Conservation (phyloP, 2,797 vertebrate genomes). For the Oreortyx pictus region DNA sequence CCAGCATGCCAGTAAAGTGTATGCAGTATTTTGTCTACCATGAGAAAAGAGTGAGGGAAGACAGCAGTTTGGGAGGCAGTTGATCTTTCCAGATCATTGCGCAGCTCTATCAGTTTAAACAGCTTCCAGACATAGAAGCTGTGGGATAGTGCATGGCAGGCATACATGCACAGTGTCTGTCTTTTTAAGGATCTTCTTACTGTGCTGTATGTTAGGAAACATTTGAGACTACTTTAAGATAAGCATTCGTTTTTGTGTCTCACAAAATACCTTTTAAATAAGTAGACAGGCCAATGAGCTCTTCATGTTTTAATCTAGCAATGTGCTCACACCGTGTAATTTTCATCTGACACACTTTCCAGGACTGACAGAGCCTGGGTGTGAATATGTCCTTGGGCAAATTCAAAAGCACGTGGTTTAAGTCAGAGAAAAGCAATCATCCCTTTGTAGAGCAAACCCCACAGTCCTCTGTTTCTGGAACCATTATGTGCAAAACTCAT, state of each 20-base stretch:
- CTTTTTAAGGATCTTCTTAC: background rate
- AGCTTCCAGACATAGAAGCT: background rate
- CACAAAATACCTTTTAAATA: conserved; percentile 21
- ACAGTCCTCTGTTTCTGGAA: background rate
- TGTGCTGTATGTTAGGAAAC: background rate
- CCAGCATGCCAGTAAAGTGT: background rate
- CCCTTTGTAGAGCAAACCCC: background rate
- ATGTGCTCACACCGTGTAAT: conserved; percentile 61
- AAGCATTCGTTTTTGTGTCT: background rate
- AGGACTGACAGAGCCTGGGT: conserved; percentile 55
- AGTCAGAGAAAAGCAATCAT: background rate
- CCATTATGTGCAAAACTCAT: background rate
- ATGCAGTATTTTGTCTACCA: background rate
- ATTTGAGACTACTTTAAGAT: background rate
- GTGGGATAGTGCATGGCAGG: background rate
- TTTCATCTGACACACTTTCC: conserved; percentile 62
- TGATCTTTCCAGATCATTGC: background rate
- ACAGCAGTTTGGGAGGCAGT: background rate
- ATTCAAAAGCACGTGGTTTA: background rate
- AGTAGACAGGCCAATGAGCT: background rate
- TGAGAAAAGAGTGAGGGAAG: background rate
- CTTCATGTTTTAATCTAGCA: conserved; percentile 38
- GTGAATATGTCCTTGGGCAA: conserved; percentile 37
- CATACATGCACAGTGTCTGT: background rate
- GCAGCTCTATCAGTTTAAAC: background rate